Base-by-base conservation (phyloP, 2,797 vertebrate genomes). In the Monodelphis domestica region DNA sequence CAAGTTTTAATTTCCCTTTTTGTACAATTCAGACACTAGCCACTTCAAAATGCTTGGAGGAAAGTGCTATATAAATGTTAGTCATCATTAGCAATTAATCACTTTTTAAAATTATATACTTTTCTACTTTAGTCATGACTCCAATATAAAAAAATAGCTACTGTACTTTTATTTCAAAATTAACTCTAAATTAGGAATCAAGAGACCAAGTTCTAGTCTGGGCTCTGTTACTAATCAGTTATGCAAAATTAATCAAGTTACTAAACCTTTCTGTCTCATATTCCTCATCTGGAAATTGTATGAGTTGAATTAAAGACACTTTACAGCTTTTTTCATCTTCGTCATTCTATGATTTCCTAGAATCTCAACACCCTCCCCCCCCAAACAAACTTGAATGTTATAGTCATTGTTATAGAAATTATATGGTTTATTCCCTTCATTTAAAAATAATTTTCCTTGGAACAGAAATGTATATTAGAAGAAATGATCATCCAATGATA, bases 391-490 rank as follows among this genome's bases (percentile, higher is more conserved):
- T 10, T 57, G 50, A 91, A 87, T 52, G 5, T 0, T 70, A 12
- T 9, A 63, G 1, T 63, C 54, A 91, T 90, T 92, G 29, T 30
- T 87, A 28, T 94, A 91, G 45, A 87, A 89, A 84, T 24, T 94
- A 63, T 59, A n/a, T 53, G 0, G 9, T 56, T 55, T 92, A 38
- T 94, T 38, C 55, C 92, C 50, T n/a, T 90, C n/a, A 87, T 45
- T 63, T 78, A 78, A 78, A 4, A 78, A 45, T 45, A 3, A 45
- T 78, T 78, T 78, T 4, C 51, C 21, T 59, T 92, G 89, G 38
- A 45, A 78, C 53, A 91, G 52, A 56, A n/a, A 53, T 52, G 56
- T 78, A 87, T 93, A 17, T 91, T 90, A 45, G 94, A 90, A 95
- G 33, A 29, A 50, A 50, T 90, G 90, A 50, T 89, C 21, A 10